Percentiles rank a stretch among this genome's conserved stretches.
These are phyloP conservation scores for Apis cerana DNA, from an alignment of 1,140 invertebrate species.

Conservation along the genomic window DNA sequence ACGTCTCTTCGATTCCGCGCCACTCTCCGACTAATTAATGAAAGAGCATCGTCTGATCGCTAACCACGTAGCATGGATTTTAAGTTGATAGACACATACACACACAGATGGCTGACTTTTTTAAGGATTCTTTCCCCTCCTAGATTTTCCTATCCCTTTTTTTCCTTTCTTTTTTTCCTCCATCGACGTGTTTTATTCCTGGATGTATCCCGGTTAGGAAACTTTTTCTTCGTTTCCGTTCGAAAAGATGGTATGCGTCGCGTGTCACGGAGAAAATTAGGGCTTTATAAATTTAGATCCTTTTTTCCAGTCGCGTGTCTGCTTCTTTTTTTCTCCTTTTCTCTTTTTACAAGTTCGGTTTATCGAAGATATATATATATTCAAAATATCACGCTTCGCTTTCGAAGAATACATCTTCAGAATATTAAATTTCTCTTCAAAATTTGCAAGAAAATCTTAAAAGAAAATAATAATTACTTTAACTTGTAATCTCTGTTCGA, in stretches of 20 bases:
- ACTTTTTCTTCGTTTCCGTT: slow-evolving; percentile 18
- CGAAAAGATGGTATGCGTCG: slow-evolving; percentile 16
- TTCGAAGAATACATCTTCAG: background rate
- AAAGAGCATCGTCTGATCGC: background rate
- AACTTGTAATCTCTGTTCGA: too few species aligned
- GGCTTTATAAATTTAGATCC: slow-evolving; percentile 6
- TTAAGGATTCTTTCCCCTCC: background rate
- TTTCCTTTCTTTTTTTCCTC: background rate
- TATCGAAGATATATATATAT: too few species aligned
- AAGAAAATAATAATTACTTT: background rate
- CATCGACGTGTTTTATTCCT: slow-evolving; percentile 1
- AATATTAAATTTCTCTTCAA: background rate
- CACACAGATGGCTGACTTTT: background rate
- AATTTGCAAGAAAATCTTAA: background rate
- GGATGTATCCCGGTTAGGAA: background rate
- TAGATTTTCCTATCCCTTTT: background rate
- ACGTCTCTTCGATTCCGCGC: background rate
- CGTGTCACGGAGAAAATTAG: slow-evolving; percentile 16
- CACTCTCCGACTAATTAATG: slow-evolving; percentile 1
- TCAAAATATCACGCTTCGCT: too few species aligned
- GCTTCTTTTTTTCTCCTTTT: background rate
- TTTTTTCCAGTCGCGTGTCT: slow-evolving; percentile 19
- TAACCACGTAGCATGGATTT: slow-evolving; percentile 1
- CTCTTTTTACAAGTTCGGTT: background rate
- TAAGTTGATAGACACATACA: background rate